Evolutionary conservation across 2,888 invertebrate genomes (phyloP), one percentile per base, ranked within the genome.

Genomic region (Drosophila borealis): DNA sequence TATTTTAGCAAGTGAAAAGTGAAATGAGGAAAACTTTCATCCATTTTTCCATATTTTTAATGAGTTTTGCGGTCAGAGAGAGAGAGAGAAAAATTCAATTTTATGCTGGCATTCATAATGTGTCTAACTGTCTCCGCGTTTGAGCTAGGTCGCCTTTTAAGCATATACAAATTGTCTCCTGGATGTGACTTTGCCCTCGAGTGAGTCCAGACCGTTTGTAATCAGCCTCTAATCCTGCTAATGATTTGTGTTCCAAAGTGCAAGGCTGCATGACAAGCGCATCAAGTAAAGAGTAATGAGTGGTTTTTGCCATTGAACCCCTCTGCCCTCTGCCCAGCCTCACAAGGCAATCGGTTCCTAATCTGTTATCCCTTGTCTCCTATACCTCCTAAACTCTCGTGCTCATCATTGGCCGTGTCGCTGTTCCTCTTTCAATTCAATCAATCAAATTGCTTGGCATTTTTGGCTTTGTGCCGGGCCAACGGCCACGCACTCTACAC

Each of bases 361-460:
- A 14, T 37, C 46, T 25, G 17, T 13, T 56, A 37, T 34, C 17
- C 36, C 21, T 51, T 67, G 50, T 44, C 50, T 29, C 17, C 34
- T 17, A 21, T 34, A 2, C 29, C 29, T 29, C 29, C 29, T 37
- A 34, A 36, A 14, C 71, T 50, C 25, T 14, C 21, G 50, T 54
- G 37, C 64, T 55, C 55, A 57, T 49, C 66, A 63, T 50, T 59
- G 67, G 68, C 46, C 74, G 37, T 50, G 48, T 70, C 41, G 71
- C 49, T 63, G 60, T 53, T 82, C 68, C 63, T 66, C 69, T 48
- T 72, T 72, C 82, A 80, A 74, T 82, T 85, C 88, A 82, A 82
- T 82, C 88, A 88, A 82, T 82, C 82, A 82, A 88, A 80, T 79
- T 71, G 74, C 49, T 46, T 70, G 74, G 59, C 78, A 70, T 71